A percentile compares a stretch with the other conserved stretches of the same genome.
phyloP scores from a whole-genome alignment of 2,113 vertebrate species.

The Rutilus rutilus region DNA sequence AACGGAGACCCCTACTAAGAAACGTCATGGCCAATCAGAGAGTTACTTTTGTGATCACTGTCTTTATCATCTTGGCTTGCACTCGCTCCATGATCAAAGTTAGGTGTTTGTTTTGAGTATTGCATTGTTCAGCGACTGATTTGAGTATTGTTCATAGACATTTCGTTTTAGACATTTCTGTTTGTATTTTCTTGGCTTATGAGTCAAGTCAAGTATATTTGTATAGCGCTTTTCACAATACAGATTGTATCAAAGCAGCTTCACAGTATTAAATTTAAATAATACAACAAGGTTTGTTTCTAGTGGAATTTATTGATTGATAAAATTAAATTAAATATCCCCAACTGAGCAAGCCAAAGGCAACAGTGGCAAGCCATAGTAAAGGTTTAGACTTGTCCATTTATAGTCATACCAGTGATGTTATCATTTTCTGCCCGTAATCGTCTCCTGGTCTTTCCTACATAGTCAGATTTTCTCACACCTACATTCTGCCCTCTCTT shows the following conservation, averaged over 20 bases:
- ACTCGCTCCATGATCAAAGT: conserved; percentile 54
- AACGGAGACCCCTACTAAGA: conserved; percentile 66
- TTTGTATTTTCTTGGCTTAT: background rate
- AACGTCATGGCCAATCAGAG: conserved; percentile 69
- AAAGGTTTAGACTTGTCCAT: background rate
- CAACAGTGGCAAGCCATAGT: too few relatives aligned
- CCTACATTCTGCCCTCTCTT: background rate
- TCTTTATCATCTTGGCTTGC: conserved; percentile 51
- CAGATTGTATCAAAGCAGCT: too few relatives aligned
- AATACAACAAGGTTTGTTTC: too few relatives aligned
- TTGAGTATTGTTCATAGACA: background rate
- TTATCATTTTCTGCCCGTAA: background rate
- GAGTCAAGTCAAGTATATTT: too few relatives aligned
- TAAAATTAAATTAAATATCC: too few relatives aligned
- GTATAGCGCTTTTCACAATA: too few relatives aligned
- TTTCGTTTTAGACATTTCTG: conserved; percentile 3
- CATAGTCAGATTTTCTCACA: conserved; percentile 33
- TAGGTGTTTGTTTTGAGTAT: background rate
- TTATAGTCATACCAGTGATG: background rate
- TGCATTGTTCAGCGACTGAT: background rate
- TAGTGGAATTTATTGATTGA: too few relatives aligned
- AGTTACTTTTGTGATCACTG: conserved; percentile 42
- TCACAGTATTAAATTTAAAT: too few relatives aligned
- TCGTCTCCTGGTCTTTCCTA: background rate
- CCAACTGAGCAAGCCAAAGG: too few relatives aligned